Evolutionary conservation across 2,797 vertebrate species (phyloP), one percentile per base, ranked within the genome.

Genomic region (Cryptoprocta ferox): DNA sequence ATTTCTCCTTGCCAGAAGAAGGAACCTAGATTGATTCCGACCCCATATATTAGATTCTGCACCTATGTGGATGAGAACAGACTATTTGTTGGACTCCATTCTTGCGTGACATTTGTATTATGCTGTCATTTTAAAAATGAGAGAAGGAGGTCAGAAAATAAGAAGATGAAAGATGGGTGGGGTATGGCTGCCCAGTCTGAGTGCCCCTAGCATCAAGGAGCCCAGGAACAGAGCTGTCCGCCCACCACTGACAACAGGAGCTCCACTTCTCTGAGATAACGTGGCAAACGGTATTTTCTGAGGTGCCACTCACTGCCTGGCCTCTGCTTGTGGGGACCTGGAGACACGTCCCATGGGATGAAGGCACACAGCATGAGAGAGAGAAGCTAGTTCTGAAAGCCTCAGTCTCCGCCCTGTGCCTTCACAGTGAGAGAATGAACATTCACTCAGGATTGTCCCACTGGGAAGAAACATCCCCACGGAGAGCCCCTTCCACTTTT

Each of bases 241-340:
- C 32, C 9, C 13, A 48, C 48, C 12, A 3, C 28, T 28, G 28
- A 4, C 28, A 42, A 14, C 19, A n/a, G 1, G 16, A 42, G 18
- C 12, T 59, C 50, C 3, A 1, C 50, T 15, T 59, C 28, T 32
- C 30, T 45, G 39, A 75, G 70, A 45, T 45, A 32, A 88, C 8
- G 12, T 6, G 14, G 86, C 21, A 75, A 61, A 26, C 4, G 30
- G 21, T 7, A 2, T 35, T 42, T 75, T 61, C 70, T 5, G 35
- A 2, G 53, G 8, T 32, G 1, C 26, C 70, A 15, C 37, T 9
- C 1, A 12, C 7, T 1, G 5, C 53, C 48, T 37, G 11, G n/a
- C 37, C 30, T 88, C 30, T 61, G 14, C 86, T 26, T 3, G 21
- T 35, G 42, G 45, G 14, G 45, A 68, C 1, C 14, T 37, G 9